Evolutionary conservation across 2,888 invertebrate genomes (phyloP).

Genomic region (Trachelus iudaicus): DNA sequence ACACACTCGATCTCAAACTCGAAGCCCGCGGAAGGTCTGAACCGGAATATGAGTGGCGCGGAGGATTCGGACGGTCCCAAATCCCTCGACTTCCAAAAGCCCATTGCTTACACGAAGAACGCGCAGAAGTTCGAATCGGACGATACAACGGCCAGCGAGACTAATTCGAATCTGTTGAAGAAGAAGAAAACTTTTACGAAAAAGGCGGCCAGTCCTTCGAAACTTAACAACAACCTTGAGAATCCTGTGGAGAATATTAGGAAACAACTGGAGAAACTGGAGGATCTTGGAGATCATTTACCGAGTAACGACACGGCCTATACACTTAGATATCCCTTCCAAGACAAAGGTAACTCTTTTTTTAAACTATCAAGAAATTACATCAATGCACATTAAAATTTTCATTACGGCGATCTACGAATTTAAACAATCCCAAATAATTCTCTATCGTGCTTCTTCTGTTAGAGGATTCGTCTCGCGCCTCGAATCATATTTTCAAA

Average conservation of each 20-base stretch:
- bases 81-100: slow-evolving; percentile 37
- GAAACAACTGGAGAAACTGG: slow-evolving; percentile 82
- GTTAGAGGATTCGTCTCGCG: neutral
- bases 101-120: slow-evolving; percentile 30
- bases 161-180: slow-evolving; percentile 51
- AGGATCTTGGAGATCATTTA: slow-evolving; percentile 85
- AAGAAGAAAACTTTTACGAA: slow-evolving; percentile 49
- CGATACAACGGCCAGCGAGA: slow-evolving; percentile 62
- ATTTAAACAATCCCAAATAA: neutral
- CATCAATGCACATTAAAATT: slow-evolving; percentile 6
- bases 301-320: slow-evolving; percentile 79
- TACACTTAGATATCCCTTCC: slow-evolving; percentile 84
- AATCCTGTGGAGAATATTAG: slow-evolving; percentile 81
- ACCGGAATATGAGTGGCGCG: slow-evolving; percentile 22
- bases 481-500: neutral
- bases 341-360: slow-evolving; percentile 72
- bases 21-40: slow-evolving; percentile 24
- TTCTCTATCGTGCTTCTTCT: slow-evolving; percentile 2
- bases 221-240: slow-evolving; percentile 56
- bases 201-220: slow-evolving; percentile 62
- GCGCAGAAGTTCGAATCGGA: slow-evolving; percentile 57
- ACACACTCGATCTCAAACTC: slow-evolving; percentile 54
- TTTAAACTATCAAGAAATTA: slow-evolving; percentile 8
- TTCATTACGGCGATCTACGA: slow-evolving; percentile 1
- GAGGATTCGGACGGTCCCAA: slow-evolving; percentile 40